These are phyloP conservation scores for Eptesicus fuscus DNA, from an alignment of 2,113 vertebrate genomes.

Conservation along the genomic window DNA sequence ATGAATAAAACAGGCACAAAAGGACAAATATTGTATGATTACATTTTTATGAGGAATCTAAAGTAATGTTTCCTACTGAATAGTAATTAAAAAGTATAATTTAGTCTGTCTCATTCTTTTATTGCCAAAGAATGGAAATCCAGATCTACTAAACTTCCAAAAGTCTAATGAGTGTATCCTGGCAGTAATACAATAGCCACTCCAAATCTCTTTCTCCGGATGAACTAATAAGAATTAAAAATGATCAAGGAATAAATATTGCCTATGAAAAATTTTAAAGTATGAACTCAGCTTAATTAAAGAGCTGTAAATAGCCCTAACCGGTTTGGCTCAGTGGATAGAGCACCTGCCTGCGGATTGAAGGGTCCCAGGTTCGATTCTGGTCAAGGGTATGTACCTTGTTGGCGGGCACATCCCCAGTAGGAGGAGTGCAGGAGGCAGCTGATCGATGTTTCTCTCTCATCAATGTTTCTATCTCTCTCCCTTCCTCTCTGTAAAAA, in stretches of 20 bases:
- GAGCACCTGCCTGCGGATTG: too few relatives aligned
- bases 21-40: neutral
- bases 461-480: too few relatives aligned
- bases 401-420: too few relatives aligned
- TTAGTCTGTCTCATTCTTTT: neutral
- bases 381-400: too few relatives aligned
- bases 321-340: too few relatives aligned
- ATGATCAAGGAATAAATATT: neutral
- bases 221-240: constrained; percentile 15
- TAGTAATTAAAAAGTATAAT: neutral
- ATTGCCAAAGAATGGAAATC: neutral
- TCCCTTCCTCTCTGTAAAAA: too few relatives aligned
- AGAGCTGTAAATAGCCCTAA: neutral
- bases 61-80: neutral
- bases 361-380: too few relatives aligned
- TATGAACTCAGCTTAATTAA: neutral
- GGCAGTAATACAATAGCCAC: neutral
- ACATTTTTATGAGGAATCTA: neutral
- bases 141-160: neutral
- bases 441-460: too few relatives aligned
- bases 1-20: constrained; percentile 6
- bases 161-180: neutral
- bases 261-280: constrained; percentile 1
- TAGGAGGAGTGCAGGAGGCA: too few relatives aligned
- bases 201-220: neutral